Evolutionary conservation across 2,113 vertebrate genomes (phyloP).

Genomic region (Glaucomys volans): DNA sequence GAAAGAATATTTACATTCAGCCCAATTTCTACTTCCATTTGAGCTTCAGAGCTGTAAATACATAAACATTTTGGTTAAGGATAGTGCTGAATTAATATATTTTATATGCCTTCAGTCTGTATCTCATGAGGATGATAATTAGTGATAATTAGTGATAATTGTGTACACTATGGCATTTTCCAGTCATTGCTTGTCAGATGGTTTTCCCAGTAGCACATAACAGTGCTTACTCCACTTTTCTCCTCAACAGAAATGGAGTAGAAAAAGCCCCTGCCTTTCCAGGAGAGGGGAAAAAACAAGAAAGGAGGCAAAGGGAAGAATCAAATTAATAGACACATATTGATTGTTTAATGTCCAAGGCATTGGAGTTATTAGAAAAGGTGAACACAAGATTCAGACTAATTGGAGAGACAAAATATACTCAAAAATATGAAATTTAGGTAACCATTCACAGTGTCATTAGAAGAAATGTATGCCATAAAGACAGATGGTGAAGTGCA

Average conservation of each 20-base stretch:
- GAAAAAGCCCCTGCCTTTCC: background rate
- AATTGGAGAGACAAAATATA: background rate
- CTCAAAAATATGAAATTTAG: background rate
- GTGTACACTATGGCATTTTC: background rate
- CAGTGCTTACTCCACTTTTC: background rate
- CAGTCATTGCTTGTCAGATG: background rate
- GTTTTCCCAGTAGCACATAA: background rate
- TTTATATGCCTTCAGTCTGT: background rate
- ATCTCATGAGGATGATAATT: background rate
- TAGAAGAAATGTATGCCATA: background rate
- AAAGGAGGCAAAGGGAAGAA: background rate
- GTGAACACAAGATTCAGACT: background rate
- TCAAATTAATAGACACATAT: background rate
- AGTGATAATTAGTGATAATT: background rate
- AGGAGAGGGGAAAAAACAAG: background rate
- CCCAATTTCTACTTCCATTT: constrained; percentile 16
- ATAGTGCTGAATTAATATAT: background rate
- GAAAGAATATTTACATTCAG: background rate
- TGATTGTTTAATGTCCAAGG: background rate
- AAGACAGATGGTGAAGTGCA: background rate
- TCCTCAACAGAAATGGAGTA: background rate
- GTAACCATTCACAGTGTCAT: background rate
- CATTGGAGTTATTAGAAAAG: background rate
- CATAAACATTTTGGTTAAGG: background rate
- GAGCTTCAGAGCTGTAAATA: background rate